Evolutionary conservation across 2,797 vertebrate species (phyloP), one percentile per base, ranked within the genome.

Genomic region (Falco berigora): DNA sequence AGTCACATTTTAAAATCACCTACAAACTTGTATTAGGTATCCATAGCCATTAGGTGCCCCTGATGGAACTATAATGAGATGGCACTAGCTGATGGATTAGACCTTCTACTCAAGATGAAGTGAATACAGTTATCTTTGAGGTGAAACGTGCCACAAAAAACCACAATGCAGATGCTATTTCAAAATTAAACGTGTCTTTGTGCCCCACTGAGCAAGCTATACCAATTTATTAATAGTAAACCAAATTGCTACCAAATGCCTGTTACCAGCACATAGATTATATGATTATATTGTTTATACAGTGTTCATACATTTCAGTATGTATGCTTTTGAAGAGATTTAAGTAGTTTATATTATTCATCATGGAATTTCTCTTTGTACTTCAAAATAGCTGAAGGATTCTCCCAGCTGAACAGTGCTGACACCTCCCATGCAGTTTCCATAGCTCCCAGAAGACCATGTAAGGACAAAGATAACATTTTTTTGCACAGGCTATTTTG

Each of bases 61-160:
- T 86, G 44, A 89, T 84, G 67, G 52, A 87, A 86, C 86, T 89
- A 23, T 89, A 92, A 92, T 86, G 90, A 94, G 69, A 90, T 40
- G 73, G n/a, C 64, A 75, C 67, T 86, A 76, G 84, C 73, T 93
- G 94, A 95, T 94, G 64, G 69, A 73, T 76, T 76, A 92, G 61
- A n/a, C 73, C 56, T 78, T 58, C 64, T 82, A 63, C 38, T 67
- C 56, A 68, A 58, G 47, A 76, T 42, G 42, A 50, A 68, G 64
- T 30, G 53, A 87, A 72, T 50, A 49, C 14, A 46, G 76, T 53
- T 93, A 94, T 90, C 80, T 96, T 82, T 95, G 61, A 85, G 80
- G 47, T 80, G 80, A 97, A 87, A 88, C 66, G 32, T 76, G 78
- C 38, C 56, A 89, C 86, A 87, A 68, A 92, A 88, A 90, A 94